Evolutionary conservation across 64 coral and sea anemone genomes (phyloP).

Genomic region (Trachythela sp.): DNA sequence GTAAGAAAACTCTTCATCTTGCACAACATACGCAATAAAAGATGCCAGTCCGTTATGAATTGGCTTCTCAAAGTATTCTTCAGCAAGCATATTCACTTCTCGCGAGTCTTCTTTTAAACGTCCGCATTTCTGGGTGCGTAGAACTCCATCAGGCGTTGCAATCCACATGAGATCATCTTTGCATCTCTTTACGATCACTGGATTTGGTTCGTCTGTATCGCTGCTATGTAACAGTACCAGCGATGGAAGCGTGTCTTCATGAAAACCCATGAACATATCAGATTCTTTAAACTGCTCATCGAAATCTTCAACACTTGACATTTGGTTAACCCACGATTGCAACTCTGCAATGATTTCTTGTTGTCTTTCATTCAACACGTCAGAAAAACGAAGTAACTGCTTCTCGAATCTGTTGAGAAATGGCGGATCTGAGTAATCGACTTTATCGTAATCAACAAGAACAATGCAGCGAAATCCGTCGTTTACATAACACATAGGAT

Average conservation of each 20-base stretch:
- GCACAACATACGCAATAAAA: conserved; percentile 34
- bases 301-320: background rate
- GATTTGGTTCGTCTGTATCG: background rate
- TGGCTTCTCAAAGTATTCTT: conserved; percentile 61
- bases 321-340: background rate
- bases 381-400: conserved; percentile 3
- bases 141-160: conserved; percentile 77
- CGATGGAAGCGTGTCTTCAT: conserved; percentile 4
- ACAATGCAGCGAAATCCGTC: conserved; percentile 23
- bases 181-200: conserved; percentile 44
- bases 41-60: conserved; percentile 58
- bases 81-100: conserved; percentile 52
- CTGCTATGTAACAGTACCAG: background rate
- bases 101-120: conserved; percentile 27
- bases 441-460: conserved; percentile 5
- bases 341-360: background rate
- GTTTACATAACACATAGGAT: conserved; percentile 19
- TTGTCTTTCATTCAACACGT: background rate
- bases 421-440: conserved; percentile 15
- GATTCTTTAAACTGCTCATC: background rate
- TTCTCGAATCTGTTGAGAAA: conserved; percentile 24
- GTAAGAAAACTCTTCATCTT: background rate
- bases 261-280: conserved; percentile 4
- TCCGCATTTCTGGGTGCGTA: conserved; percentile 51
- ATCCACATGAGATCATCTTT: conserved; percentile 73